Base-by-base conservation (phyloP, 2,113 vertebrate species). In the Thamnaconus septentrionalis region DNA sequence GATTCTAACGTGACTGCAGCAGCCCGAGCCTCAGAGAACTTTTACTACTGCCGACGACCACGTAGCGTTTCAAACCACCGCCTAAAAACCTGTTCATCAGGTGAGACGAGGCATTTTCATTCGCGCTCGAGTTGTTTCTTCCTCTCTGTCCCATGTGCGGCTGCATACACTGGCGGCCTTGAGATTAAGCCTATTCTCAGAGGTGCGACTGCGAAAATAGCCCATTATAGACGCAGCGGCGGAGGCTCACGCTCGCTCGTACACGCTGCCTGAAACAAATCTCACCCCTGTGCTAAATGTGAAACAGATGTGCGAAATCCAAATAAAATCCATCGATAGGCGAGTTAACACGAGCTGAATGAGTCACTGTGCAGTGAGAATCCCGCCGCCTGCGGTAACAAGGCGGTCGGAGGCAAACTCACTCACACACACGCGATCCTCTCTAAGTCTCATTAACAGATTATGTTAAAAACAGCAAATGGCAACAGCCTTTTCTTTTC, bases 201-300 rank as follows among this genome's bases (percentile, higher is more conserved):
- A 46, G 57, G 49, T 18, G 9, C 11, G n/a, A 12, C 53, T 4
- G 0, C 63, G 41, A 79, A 63, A 62, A 64, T 52, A 64, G 40
- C 44, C 62, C 58, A 74, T 77, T 64, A 70, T 31, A 31, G n/a
- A 11, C 47, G 61, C 51, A 62, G 43, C 58, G 61, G 8, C 45
- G 41, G 58, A 2, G 0, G 61, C 53, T 53, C 18, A 39, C 63
- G 57, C 59, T 71, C 56, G 12, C 52, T 56, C 56, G 43, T 46
- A 58, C 59, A 64, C 9, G 41, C 64, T 10, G 18, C 18, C 69
- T 70, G 76, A 63, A 76, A 66, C 52, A 87, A 80, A 78, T 78
- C 65, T 47, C 85, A 83, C 76, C 41, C 56, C 56, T 40, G 67
- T 66, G 75, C 71, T 78, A 69, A 54, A 83, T 87, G 62, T 80